Base-by-base conservation (phyloP, 2,888 invertebrate genomes). In the Barypeithes pellucidus region DNA sequence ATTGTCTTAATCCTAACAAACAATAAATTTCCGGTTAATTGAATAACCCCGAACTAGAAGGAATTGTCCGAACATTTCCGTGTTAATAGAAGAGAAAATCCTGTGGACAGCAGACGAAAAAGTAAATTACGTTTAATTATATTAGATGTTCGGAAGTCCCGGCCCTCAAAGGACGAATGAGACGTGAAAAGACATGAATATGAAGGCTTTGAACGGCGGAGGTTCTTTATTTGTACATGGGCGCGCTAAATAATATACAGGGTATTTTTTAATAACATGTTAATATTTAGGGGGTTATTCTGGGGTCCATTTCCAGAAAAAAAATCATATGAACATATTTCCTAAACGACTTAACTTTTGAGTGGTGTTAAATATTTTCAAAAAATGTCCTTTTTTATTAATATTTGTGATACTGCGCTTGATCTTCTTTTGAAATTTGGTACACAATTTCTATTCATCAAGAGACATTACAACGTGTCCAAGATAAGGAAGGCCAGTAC, bases 101-200 rank as follows among this genome's bases (percentile, higher is more conserved):
- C 33, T 29, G 3, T 16, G 54, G 14, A 14, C 54, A 16, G 24
- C 16, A 54, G 8, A 33, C 4, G 54, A 50, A 54, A 54, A 54
- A 54, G n/a, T 54, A 33, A 54, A 54, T 54, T 54, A 54, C 29
- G 16, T 33, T 54, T 54, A 54, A 54, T 54, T 54, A 33, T 54
- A 54, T 54, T 54, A 54, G 33, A 54, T 33, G 54, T 54, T 54
- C 54, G 24, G 33, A 54, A 29, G 33, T 54, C 54, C 54, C 16
- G 33, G 33, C 54, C 22, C 54, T 33, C 33, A 33, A 54, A 54
- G 54, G 33, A 33, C 33, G 33, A 54, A 33, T 14, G 54, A 16
- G 54, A 54, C 54, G 29, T 54, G 54, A 54, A 54, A 54, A 16
- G 33, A 54, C 54, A 54, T 54, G 54, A 54, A 54, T 54, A 54